Evolutionary conservation across 2,888 invertebrate species (phyloP).

Genomic region (Drosophila colorata): DNA sequence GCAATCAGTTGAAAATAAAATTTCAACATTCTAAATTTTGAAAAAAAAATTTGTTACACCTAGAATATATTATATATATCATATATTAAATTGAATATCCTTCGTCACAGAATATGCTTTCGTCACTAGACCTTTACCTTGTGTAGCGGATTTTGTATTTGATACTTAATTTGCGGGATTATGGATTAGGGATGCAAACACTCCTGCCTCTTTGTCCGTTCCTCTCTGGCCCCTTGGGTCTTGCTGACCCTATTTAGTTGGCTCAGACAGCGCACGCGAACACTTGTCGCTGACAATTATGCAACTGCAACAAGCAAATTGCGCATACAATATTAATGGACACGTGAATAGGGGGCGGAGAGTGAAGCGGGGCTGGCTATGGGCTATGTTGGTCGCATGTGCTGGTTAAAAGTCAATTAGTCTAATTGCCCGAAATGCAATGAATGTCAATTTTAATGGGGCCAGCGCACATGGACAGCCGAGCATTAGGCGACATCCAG

Average conservation of each 20-base stretch:
- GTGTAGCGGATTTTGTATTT: no score
- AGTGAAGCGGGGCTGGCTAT: neutral
- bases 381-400: constrained; percentile 32
- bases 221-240: neutral
- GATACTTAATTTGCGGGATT: no score
- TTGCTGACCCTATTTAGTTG: constrained; percentile 4
- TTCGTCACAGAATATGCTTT: no score
- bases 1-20: no score
- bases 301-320: constrained; percentile 31
- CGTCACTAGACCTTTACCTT: no score
- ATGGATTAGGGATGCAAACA: no score
- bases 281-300: constrained; percentile 21
- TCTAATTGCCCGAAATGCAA: constrained; percentile 75
- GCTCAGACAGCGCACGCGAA: constrained; percentile 3
- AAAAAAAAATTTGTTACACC: no score
- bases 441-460: constrained; percentile 78
- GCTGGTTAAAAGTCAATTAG: constrained; percentile 80
- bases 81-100: no score
- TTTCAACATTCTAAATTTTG: no score
- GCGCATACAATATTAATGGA: constrained; percentile 55
- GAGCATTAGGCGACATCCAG: constrained; percentile 23
- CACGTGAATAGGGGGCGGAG: neutral
- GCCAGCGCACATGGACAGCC: constrained; percentile 64
- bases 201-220: no score
- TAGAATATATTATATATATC: no score